phyloP scores from a whole-genome alignment of 1,140 invertebrate species.

The Steinernema feltiae region DNA sequence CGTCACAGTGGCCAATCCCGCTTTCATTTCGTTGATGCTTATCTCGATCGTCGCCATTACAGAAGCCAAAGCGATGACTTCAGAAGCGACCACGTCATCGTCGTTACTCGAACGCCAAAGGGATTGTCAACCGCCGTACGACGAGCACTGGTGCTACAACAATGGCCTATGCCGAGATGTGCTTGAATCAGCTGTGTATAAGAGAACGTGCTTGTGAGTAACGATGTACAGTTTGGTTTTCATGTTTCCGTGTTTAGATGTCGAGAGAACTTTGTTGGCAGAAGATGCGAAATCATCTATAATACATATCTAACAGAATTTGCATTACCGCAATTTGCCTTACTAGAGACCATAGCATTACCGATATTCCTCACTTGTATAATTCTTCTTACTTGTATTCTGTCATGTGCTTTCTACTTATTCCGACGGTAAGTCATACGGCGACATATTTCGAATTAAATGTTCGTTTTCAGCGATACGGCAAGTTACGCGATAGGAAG shows the following conservation, averaged over 20 bases:
- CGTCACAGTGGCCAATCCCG: no score
- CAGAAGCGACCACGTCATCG: no score
- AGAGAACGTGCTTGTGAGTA: neutral
- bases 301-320: neutral
- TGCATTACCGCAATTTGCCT: neutral
- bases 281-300: neutral
- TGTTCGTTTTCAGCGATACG: neutral
- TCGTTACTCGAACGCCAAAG: no score
- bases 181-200: neutral
- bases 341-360: neutral
- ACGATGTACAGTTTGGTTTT: neutral
- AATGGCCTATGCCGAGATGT: neutral
- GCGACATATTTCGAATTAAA: neutral
- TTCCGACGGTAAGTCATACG: neutral
- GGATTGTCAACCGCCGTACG: neutral
- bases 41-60: no score
- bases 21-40: no score
- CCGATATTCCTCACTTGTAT: neutral
- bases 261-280: neutral
- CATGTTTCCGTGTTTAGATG: neutral
- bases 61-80: no score
- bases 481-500: neutral
- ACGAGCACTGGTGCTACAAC: neutral
- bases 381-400: neutral
- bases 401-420: neutral